A percentile compares a stretch with the other conserved stretches of the same genome.
These are phyloP conservation scores for Yponomeuta evonymella DNA, from an alignment of 2,888 invertebrate species.

Conservation along the genomic window DNA sequence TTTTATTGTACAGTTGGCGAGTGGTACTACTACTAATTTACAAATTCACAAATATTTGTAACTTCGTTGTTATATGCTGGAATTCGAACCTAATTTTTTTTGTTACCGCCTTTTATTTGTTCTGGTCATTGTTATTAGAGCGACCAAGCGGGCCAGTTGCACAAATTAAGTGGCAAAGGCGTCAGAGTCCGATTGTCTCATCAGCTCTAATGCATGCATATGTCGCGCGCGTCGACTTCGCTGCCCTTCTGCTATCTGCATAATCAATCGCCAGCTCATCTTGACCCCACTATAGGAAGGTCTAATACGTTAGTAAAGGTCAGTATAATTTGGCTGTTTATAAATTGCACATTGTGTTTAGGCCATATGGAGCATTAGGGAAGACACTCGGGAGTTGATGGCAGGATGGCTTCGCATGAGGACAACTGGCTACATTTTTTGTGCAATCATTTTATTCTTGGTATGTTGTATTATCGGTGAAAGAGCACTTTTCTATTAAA, in stretches of 20 bases:
- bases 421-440: conserved; percentile 66
- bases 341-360: conserved; percentile 50
- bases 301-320: conserved; percentile 16
- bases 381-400: conserved; percentile 65
- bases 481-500: too few relatives aligned
- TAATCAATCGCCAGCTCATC: conserved; percentile 33
- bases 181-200: conserved; percentile 58
- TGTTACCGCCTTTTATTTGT: background rate
- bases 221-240: conserved; percentile 67
- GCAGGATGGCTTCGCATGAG: conserved; percentile 57
- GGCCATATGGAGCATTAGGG: conserved; percentile 74
- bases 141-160: conserved; percentile 40
- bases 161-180: conserved; percentile 47
- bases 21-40: too few relatives aligned
- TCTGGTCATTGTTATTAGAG: background rate
- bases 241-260: conserved; percentile 61
- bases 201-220: conserved; percentile 72
- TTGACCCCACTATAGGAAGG: conserved; percentile 31
- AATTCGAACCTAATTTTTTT: background rate
- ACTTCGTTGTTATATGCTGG: background rate
- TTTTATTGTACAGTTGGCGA: too few relatives aligned
- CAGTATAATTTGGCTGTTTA: conserved; percentile 43
- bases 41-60: too few relatives aligned
- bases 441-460: conserved; percentile 30
- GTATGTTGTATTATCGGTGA: too few relatives aligned